Evolutionary conservation across 2,888 invertebrate genomes (phyloP), one percentile per base, ranked within the genome.

Genomic region (Eupithecia subfuscata): DNA sequence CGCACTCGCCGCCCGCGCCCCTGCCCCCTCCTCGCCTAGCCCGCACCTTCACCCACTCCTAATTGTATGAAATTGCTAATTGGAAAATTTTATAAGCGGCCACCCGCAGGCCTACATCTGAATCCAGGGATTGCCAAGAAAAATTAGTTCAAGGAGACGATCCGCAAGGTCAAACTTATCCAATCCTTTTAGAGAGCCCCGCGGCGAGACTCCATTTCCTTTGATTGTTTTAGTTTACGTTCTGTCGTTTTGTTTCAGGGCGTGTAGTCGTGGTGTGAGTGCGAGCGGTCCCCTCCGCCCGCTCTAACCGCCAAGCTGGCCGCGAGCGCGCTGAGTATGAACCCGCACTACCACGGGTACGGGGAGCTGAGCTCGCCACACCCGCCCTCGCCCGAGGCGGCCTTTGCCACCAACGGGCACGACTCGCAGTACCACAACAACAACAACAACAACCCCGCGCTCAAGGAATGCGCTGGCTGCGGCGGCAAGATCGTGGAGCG

Each of bases 401-500:
- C 96, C 83, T 96, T 96, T 92, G 96, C 93, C 82, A 88, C 95
- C 94, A 93, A 95, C 85, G 95, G 95, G 77, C 96, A 96, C 91
- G 95, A 96, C 82, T 96, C 96, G 90, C 95, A 76, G 69, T 76
- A 95, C 69, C 96, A 96, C 84, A 96, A 94, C 91, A 96, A 95
- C 91, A 96, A 95, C 89, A 96, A 95, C 89, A 96, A 95, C 89
- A 95, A 95, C 87, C 93, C 95, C 0, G 94, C 95, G 83, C 96
- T 97, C 87, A 97, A 97, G 91, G 96, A 97, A 90, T 98, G 98
- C 94, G 98, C 97, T 83, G 98, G 98, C 84, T 99, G 98, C 94
- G 98, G 98, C 85, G 97, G 98, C 91, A 97, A 98, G 95, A 98
- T 98, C 90, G 96, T 97, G 86, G 98, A 98, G 95, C 96, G 98